Percentiles rank a stretch among this genome's conserved stretches.
Conservation (phyloP, 2,797 vertebrate genomes). For the Tragelaphus eurycerus region DNA sequence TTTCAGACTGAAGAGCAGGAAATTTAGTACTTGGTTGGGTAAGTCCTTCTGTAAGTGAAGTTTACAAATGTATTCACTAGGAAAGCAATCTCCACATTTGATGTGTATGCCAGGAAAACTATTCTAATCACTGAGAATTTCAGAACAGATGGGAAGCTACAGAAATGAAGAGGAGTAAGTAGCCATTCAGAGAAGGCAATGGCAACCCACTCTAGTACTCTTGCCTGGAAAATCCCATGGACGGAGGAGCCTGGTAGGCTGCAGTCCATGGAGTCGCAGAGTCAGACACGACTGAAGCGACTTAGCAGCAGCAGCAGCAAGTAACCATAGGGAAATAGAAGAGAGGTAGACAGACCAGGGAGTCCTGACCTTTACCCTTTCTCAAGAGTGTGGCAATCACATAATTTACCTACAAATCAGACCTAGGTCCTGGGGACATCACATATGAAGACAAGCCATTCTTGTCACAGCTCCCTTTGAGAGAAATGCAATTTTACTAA, state of each 20-base stretch:
- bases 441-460: background rate
- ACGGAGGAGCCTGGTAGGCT: too few relatives aligned
- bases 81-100: background rate
- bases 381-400: background rate
- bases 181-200: background rate
- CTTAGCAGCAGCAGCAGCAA: background rate
- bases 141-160: background rate
- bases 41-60: background rate
- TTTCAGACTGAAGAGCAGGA: background rate
- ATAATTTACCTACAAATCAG: background rate
- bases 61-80: background rate
- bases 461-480: background rate
- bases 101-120: background rate
- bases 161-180: background rate
- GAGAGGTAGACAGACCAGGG: rapidly evolving
- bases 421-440: background rate
- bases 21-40: background rate
- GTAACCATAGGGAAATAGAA: background rate
- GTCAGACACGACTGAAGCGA: too few relatives aligned
- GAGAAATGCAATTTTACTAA: background rate
- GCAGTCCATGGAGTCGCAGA: too few relatives aligned
- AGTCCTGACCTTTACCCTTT: background rate
- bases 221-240: too few relatives aligned
- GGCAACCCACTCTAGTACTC: too few relatives aligned
- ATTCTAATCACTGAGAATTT: background rate